phyloP scores from a whole-genome alignment of 2,797 vertebrate species.

The Typhlichthys subterraneus region DNA sequence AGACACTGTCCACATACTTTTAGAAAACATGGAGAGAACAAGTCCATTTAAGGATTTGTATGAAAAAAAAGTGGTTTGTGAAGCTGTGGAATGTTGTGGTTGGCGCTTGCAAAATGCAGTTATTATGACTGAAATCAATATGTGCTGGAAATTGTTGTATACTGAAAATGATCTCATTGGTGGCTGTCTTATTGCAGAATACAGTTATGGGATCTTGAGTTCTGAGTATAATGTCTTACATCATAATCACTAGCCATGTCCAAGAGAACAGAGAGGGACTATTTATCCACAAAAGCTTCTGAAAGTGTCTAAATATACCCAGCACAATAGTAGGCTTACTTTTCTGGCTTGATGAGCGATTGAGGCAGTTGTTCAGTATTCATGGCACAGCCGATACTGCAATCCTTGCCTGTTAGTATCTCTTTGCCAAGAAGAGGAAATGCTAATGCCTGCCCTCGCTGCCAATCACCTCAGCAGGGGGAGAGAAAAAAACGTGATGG shows the following conservation, averaged over 20 bases:
- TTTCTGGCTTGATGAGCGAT: constrained; percentile 33
- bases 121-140: background rate
- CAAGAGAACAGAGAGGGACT: constrained; percentile 1
- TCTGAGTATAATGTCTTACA: too few relatives aligned
- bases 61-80: constrained; percentile 39
- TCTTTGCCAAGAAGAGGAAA: constrained; percentile 71
- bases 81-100: constrained; percentile 16
- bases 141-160: background rate
- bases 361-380: constrained; percentile 57
- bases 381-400: constrained; percentile 56
- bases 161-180: background rate
- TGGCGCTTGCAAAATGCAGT: background rate
- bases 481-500: constrained; percentile 53
- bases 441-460: constrained; percentile 73
- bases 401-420: constrained; percentile 65
- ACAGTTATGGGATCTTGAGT: too few relatives aligned
- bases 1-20: constrained; percentile 53
- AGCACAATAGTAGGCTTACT: constrained; percentile 33
- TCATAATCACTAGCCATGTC: background rate
- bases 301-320: constrained; percentile 16
- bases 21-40: constrained; percentile 41
- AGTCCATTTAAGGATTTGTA: constrained; percentile 63
- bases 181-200: too few relatives aligned
- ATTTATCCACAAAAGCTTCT: constrained; percentile 18
- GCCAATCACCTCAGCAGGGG: constrained; percentile 70